These are phyloP conservation scores for Canis aureus DNA, from an alignment of 2,113 vertebrate species.

Conservation along the genomic window DNA sequence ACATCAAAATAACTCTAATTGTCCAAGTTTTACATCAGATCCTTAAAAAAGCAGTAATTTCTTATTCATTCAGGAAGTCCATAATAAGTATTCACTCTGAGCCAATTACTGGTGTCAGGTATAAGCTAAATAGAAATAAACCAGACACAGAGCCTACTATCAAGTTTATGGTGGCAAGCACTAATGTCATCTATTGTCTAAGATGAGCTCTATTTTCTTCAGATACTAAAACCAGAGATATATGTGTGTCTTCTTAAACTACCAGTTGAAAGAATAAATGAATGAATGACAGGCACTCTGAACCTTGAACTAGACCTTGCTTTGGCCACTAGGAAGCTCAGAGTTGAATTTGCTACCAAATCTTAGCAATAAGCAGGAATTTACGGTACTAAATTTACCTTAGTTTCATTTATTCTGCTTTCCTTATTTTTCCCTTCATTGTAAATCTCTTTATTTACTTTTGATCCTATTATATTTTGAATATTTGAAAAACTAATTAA, in stretches of 20 bases:
- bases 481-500: constrained; percentile 39
- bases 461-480: background rate
- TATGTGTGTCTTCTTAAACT: background rate
- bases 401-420: constrained; percentile 15
- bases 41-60: background rate
- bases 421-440: background rate
- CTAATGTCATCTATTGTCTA: background rate
- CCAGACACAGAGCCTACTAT: background rate
- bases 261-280: constrained; percentile 31
- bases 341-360: constrained; percentile 4
- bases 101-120: background rate
- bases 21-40: background rate
- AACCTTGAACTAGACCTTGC: background rate
- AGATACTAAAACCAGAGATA: background rate
- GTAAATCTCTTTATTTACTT: constrained; percentile 1
- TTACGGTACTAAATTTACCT: constrained; percentile 10
- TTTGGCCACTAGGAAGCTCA: background rate
- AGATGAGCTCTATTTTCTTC: background rate
- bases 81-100: background rate
- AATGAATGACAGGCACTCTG: background rate
- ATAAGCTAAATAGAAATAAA: background rate
- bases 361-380: constrained; percentile 5
- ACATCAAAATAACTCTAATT: constrained; percentile 8
- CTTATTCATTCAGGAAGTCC: background rate
- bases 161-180: background rate